These are phyloP conservation scores for Parazoanthus darwini DNA, from an alignment of 92 coral and sea anemone species.

Conservation along the genomic window DNA sequence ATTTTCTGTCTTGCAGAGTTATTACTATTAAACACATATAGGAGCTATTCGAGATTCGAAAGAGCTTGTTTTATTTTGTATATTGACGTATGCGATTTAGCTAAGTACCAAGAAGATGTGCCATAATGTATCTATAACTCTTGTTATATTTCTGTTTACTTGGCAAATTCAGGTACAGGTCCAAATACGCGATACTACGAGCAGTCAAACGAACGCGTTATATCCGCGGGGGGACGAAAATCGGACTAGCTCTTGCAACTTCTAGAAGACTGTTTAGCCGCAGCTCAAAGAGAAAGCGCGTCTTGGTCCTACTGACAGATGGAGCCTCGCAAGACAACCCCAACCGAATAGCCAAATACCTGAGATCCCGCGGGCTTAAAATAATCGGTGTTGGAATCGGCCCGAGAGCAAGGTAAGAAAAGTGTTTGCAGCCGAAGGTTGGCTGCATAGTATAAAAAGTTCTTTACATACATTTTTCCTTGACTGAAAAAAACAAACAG, in stretches of 20 bases:
- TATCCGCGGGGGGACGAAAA: slow-evolving; percentile 63
- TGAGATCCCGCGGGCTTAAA: slow-evolving; percentile 46
- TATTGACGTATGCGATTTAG: neutral
- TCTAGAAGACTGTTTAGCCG: slow-evolving; percentile 45
- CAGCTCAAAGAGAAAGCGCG: slow-evolving; percentile 53
- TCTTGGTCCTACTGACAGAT: slow-evolving; percentile 50
- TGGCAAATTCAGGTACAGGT: neutral
- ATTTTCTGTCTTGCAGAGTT: no score
- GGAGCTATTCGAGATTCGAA: neutral
- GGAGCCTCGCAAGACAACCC: slow-evolving; percentile 69
- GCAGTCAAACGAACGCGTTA: slow-evolving; percentile 56
- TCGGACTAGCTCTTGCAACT: slow-evolving; percentile 54
- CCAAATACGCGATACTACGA: slow-evolving; percentile 5
- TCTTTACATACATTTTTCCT: neutral
- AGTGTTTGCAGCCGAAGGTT: neutral
- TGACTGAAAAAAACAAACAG: no score
- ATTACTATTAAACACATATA: neutral
- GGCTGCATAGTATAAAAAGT: no score
- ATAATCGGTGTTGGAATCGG: slow-evolving; percentile 14
- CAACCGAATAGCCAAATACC: slow-evolving; percentile 40
- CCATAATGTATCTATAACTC: neutral
- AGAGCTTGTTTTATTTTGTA: neutral
- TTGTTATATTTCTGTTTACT: neutral
- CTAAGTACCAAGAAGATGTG: neutral
- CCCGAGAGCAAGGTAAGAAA: slow-evolving; percentile 11